These are phyloP conservation scores for Bombus sibiricus DNA, from an alignment of 1,140 invertebrate species.

Conservation along the genomic window DNA sequence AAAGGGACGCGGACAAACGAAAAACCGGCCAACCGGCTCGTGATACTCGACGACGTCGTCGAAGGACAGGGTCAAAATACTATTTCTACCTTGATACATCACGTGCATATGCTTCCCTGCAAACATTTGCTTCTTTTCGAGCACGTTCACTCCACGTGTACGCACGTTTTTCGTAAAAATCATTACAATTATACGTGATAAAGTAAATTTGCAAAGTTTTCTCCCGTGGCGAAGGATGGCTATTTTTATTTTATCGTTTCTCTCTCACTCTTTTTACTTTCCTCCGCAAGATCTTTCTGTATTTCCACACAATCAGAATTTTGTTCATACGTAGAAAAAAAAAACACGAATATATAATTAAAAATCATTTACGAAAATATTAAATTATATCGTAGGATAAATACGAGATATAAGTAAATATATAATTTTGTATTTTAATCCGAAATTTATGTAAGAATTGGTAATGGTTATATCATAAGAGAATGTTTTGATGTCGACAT, in stretches of 20 bases:
- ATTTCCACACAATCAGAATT: too few relatives aligned
- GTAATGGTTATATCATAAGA: too few relatives aligned
- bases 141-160: too few relatives aligned
- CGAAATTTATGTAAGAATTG: rapidly evolving
- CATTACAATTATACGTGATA: background rate
- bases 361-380: too few relatives aligned
- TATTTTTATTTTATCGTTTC: too few relatives aligned
- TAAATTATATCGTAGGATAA: background rate
- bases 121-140: background rate
- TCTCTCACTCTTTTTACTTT: too few relatives aligned
- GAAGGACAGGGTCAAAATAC: slow-evolving; percentile 13
- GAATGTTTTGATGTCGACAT: too few relatives aligned
- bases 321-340: too few relatives aligned
- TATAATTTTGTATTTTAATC: background rate
- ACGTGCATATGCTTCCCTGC: background rate
- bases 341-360: too few relatives aligned
- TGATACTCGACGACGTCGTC: background rate
- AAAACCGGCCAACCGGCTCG: background rate
- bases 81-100: background rate
- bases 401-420: background rate
- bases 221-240: too few relatives aligned
- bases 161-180: background rate
- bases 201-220: too few relatives aligned
- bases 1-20: background rate
- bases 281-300: too few relatives aligned